A percentile compares a stretch with the other conserved stretches of the same genome.
phyloP scores from a whole-genome alignment of 1,140 invertebrate species.

The Solenopsis invicta region DNA sequence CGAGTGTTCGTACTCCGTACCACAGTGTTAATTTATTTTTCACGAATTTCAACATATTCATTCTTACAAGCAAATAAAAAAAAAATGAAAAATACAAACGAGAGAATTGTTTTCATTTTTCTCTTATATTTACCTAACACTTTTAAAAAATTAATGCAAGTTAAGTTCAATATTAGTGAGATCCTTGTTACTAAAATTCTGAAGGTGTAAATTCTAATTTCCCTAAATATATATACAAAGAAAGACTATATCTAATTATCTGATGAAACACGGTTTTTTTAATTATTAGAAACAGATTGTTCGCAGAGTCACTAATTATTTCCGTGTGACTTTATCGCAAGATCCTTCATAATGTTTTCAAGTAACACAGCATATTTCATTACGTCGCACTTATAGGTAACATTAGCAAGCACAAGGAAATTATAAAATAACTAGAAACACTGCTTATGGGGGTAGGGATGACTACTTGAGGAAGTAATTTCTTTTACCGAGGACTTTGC shows the following conservation, averaged over 20 bases:
- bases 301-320: slow-evolving; percentile 16
- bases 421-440: slow-evolving; percentile 22
- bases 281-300: neutral
- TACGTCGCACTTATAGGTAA: neutral
- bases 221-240: neutral
- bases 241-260: neutral
- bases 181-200: slow-evolving; percentile 12
- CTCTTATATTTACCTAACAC: neutral
- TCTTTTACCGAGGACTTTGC: slow-evolving; percentile 69
- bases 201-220: slow-evolving; percentile 10
- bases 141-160: neutral
- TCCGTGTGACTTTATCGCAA: neutral
- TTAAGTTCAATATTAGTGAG: neutral
- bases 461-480: slow-evolving; percentile 70
- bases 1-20: neutral
- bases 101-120: neutral
- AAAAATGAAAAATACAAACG: neutral
- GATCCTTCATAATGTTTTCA: slow-evolving; percentile 1
- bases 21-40: slow-evolving; percentile 21
- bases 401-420: slow-evolving; percentile 13
- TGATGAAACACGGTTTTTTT: neutral
- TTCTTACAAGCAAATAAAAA: neutral
- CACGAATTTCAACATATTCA: neutral
- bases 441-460: neutral
- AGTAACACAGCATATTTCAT: slow-evolving; percentile 13